These are phyloP conservation scores for Columba livia DNA, from an alignment of 2,113 vertebrate species.

Conservation along the genomic window DNA sequence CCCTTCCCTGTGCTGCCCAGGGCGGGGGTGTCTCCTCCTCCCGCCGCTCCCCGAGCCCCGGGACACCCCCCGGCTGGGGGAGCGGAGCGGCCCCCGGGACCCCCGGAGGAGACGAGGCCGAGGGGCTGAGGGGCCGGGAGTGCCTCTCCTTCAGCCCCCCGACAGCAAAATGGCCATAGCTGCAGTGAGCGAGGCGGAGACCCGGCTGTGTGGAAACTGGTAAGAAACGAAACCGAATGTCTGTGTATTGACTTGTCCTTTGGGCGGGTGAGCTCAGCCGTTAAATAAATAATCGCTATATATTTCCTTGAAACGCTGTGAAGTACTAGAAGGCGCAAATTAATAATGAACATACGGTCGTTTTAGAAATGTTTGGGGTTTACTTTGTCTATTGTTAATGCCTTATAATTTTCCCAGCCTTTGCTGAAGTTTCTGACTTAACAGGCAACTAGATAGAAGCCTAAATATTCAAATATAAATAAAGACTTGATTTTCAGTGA, in stretches of 20 bases:
- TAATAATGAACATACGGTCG: rapidly evolving
- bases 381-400: neutral
- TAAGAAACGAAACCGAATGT: slow-evolving; percentile 34
- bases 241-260: too few species aligned
- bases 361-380: rapidly evolving
- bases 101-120: too few species aligned
- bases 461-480: rapidly evolving
- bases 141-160: neutral
- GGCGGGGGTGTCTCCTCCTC: neutral
- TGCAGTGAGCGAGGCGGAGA: slow-evolving; percentile 61
- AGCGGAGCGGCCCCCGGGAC: neutral
- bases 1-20: neutral
- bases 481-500: neutral
- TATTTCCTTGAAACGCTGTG: rapidly evolving
- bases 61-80: neutral
- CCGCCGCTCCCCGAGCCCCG: neutral
- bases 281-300: neutral
- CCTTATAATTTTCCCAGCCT: rapidly evolving
- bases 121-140: neutral
- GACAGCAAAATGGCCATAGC: slow-evolving; percentile 64
- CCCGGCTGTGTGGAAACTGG: slow-evolving; percentile 79
- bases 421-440: neutral
- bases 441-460: rapidly evolving
- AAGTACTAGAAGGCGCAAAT: rapidly evolving
- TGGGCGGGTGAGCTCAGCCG: too few species aligned